Evolutionary conservation across 2,888 invertebrate genomes (phyloP), one percentile per base, ranked within the genome.

Genomic region (Cosmia trapezina): DNA sequence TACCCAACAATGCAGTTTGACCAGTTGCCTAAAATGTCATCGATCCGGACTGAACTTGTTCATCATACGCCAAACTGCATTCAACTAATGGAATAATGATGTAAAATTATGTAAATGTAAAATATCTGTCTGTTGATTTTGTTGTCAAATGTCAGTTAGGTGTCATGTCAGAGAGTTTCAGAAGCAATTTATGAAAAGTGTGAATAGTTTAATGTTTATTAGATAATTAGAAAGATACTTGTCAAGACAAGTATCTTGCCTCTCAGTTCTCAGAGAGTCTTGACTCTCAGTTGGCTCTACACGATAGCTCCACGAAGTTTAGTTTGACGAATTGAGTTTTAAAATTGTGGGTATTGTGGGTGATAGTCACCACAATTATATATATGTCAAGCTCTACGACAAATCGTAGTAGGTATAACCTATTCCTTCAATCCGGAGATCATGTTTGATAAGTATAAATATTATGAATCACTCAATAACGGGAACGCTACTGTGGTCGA

Each of bases 1-100:
- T 78, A 78, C 69, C 59, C 74, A 86, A 80, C 69, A 86, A 87
- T 88, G 88, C 77, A 77, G 86, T 87, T 59, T 43, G 80, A 80
- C 83, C 67, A 78, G 84, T 84, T 82, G 59, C 54, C 73, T 70
- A 73, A 80, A 84, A 85, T 86, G 86, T 75, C 87, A 86, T 78
- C 79, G 80, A 74, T 82, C 64, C 67, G 65, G 41, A 47, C 54
- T 64, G 69, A 76, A 77, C 70, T 56, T 73, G 70, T 72, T 78
- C 57, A 61, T 66, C 65, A 41, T 59, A 56, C 19, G 61, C 51
- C 67, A 60, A 74, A 61, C 63, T 70, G 68, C 73, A 79, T 59
- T 47, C 22, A 64, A 77, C 43, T 66, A 70, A 73, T 69, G 59
- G 62, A 63, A 12, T 41, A 56, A 47, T 68, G 17, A 72, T 72